phyloP scores from a whole-genome alignment of 2,797 vertebrate species.

The Meda fulgida region DNA sequence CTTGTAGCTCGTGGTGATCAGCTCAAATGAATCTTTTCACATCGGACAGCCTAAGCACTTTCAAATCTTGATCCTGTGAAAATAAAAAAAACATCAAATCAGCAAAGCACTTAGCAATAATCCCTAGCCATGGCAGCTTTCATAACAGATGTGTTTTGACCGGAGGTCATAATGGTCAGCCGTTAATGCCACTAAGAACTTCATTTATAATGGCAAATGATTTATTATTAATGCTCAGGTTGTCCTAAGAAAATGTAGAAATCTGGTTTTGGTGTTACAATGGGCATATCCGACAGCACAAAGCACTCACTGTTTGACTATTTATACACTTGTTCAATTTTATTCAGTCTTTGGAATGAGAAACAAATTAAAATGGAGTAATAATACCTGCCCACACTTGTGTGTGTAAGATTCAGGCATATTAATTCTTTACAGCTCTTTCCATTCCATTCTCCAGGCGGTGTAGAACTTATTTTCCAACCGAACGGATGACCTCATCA shows the following conservation, averaged over 20 bases:
- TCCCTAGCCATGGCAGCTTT: not conserved
- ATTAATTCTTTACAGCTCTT: constrained; percentile 42
- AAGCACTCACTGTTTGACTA: constrained; percentile 5
- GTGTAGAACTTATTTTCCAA: constrained; percentile 40
- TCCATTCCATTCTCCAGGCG: constrained; percentile 29
- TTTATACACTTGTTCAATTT: constrained; percentile 10
- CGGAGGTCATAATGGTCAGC: not conserved
- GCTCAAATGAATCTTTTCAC: not conserved
- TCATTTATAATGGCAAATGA: not conserved
- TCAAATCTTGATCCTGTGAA: not conserved
- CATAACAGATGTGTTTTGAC: not conserved
- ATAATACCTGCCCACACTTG: constrained; percentile 56
- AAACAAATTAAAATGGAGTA: constrained; percentile 65
- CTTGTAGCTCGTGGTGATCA: not conserved
- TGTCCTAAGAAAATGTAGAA: not conserved
- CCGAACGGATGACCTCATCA: constrained; percentile 51
- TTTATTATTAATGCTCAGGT: not conserved
- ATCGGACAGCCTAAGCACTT: not conserved
- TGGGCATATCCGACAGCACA: not conserved
- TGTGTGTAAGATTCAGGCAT: constrained; percentile 34
- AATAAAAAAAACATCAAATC: constrained; percentile 7
- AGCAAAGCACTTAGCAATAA: not conserved
- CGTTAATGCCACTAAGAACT: not conserved
- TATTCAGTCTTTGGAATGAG: constrained; percentile 17
- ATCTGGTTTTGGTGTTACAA: constrained; percentile 21